phyloP scores from a whole-genome alignment of 2,797 vertebrate genomes.

The Sebastes hopkinsi region DNA sequence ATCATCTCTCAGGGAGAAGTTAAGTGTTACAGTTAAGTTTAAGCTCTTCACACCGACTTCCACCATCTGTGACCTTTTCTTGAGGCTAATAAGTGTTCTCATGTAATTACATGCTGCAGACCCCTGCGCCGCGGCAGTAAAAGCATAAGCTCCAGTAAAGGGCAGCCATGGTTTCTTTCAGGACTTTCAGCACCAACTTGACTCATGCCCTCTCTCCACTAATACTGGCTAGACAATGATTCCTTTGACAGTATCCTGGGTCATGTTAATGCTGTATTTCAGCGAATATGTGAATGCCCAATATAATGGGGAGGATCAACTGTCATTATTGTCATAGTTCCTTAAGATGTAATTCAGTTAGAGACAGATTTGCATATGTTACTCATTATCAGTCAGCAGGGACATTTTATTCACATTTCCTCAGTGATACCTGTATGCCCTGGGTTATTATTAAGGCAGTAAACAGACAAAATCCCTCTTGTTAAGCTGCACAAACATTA shows the following conservation, averaged over 20 bases:
- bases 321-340: neutral
- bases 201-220: conserved; percentile 23
- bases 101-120: conserved; percentile 57
- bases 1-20: neutral
- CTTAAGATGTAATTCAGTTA: neutral
- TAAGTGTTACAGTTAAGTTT: conserved; percentile 25
- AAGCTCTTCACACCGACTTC: conserved; percentile 22
- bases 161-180: conserved; percentile 47
- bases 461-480: neutral
- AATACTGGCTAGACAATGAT: conserved; percentile 2
- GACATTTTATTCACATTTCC: neutral
- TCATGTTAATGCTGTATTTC: neutral
- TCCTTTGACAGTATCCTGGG: conserved; percentile 30
- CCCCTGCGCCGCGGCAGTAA: conserved; percentile 44
- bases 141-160: conserved; percentile 56
- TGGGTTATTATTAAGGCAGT: neutral
- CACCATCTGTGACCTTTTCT: conserved; percentile 66
- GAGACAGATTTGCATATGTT: neutral
- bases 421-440: neutral
- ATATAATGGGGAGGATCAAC: neutral
- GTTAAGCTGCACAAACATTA: neutral
- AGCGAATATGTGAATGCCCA: neutral
- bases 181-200: conserved; percentile 48
- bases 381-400: neutral
- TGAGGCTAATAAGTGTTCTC: conserved; percentile 47